A percentile compares a stretch with the other conserved stretches of the same genome.
Conservation (phyloP, 64 coral and sea anemone species). For the Exaiptasia diaphana region DNA sequence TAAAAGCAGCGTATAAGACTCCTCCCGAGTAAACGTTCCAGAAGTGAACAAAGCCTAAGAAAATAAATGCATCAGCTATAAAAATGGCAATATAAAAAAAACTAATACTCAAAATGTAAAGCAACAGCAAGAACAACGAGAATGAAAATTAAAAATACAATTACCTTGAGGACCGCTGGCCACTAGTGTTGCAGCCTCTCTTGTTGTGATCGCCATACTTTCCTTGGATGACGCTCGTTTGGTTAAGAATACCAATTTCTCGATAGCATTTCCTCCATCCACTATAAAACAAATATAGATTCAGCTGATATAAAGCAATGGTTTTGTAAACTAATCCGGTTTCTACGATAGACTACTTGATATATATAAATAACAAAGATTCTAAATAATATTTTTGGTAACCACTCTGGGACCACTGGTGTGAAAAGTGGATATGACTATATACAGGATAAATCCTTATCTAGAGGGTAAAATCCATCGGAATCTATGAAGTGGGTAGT, state of each 20-base stretch:
- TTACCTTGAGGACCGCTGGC: conserved; percentile 92
- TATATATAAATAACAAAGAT: not conserved
- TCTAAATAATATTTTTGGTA: not conserved
- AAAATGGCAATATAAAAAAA: not conserved
- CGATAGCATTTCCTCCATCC: conserved; percentile 91
- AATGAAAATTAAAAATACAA: not conserved
- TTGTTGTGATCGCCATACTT: too few species aligned
- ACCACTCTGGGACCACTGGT: not conserved
- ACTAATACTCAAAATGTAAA: not conserved
- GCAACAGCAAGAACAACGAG: not conserved
- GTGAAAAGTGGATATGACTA: not conserved
- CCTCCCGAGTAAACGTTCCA: conserved; percentile 98
- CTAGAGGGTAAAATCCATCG: too few species aligned
- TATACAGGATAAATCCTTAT: too few species aligned
- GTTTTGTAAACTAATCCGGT: too few species aligned
- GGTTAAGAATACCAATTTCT: conserved; percentile 75
- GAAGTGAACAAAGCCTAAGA: conserved; percentile 85
- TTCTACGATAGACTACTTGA: too few species aligned
- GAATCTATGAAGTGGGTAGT: too few species aligned
- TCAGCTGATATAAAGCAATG: too few species aligned
- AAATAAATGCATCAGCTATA: not conserved
- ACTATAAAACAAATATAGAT: conserved; percentile 32
- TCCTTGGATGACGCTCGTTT: conserved; percentile 76
- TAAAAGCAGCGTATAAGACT: conserved; percentile 66
- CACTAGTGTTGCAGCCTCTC: conserved; percentile 82